Evolutionary conservation across 2,797 vertebrate genomes (phyloP).

Genomic region (Sebastes aleutianus): DNA sequence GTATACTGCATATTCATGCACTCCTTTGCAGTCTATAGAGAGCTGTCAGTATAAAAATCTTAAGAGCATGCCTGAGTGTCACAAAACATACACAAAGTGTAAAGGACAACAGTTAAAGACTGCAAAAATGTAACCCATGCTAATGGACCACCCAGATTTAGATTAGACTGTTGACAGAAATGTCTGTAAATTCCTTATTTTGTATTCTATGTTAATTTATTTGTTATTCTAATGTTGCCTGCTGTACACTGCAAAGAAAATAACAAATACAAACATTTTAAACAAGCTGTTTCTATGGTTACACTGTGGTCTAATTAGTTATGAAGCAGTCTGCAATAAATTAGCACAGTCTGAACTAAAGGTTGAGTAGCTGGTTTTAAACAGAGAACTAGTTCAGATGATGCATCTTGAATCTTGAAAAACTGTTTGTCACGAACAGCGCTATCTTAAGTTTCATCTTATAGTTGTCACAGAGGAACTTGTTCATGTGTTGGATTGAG

Average conservation of each 20-base stretch:
- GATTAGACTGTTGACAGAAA: constrained; percentile 64
- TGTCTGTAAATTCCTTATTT: constrained; percentile 72
- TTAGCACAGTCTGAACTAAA: background rate
- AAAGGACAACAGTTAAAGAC: constrained; percentile 34
- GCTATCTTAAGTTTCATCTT: background rate
- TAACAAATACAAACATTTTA: constrained; percentile 68
- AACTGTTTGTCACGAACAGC: background rate
- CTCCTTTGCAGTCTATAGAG: constrained; percentile 32
- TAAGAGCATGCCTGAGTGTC: constrained; percentile 58
- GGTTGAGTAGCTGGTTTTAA: background rate
- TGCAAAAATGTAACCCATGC: constrained; percentile 46
- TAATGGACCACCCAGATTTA: constrained; percentile 60
- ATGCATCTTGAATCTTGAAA: background rate
- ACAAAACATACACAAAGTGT: constrained; percentile 37
- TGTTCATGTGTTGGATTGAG: background rate
- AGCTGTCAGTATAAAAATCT: constrained; percentile 41
- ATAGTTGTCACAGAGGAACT: background rate
- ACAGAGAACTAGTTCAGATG: background rate
- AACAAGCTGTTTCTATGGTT: constrained; percentile 44
- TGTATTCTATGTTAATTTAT: constrained; percentile 71
- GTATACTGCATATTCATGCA: constrained; percentile 32
- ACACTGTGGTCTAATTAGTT: constrained; percentile 6
- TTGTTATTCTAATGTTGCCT: constrained; percentile 70
- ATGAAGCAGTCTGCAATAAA: background rate
- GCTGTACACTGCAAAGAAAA: constrained; percentile 61